A percentile compares a stretch with the other conserved stretches of the same genome.
Conservation (phyloP, 2,888 invertebrate species). For the Allolobophora icterica region DNA sequence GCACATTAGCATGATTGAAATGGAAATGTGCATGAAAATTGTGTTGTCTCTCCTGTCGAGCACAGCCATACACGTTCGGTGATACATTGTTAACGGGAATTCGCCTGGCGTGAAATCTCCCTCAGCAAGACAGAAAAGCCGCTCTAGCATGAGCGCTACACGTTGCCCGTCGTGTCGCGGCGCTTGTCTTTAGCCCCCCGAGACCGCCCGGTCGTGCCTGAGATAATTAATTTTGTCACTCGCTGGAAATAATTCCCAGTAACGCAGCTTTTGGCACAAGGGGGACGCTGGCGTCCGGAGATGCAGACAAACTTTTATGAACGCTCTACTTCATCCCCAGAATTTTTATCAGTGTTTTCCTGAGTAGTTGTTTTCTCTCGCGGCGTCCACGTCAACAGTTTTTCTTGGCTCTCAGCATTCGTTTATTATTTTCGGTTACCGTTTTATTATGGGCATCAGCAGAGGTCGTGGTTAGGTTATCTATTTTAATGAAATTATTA, state of each 20-base stretch:
- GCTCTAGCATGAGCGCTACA: neutral
- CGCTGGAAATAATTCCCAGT: neutral
- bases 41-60: neutral
- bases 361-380: neutral
- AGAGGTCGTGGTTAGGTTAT: neutral
- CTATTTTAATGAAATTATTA: neutral
- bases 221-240: constrained; percentile 17
- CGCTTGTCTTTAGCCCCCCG: neutral
- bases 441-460: neutral
- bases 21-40: constrained; percentile 14
- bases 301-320: constrained; percentile 13
- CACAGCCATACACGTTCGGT: neutral
- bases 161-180: neutral
- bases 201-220: neutral
- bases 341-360: neutral
- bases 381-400: neutral
- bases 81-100: constrained; percentile 2
- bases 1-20: constrained; percentile 17
- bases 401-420: neutral
- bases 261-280: neutral
- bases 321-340: neutral
- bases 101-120: neutral
- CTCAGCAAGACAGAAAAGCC: constrained; percentile 17
- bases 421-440: neutral
- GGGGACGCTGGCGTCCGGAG: neutral